Conservation (phyloP, 1,140 invertebrate genomes). For the Pachypeltis micranthus region DNA sequence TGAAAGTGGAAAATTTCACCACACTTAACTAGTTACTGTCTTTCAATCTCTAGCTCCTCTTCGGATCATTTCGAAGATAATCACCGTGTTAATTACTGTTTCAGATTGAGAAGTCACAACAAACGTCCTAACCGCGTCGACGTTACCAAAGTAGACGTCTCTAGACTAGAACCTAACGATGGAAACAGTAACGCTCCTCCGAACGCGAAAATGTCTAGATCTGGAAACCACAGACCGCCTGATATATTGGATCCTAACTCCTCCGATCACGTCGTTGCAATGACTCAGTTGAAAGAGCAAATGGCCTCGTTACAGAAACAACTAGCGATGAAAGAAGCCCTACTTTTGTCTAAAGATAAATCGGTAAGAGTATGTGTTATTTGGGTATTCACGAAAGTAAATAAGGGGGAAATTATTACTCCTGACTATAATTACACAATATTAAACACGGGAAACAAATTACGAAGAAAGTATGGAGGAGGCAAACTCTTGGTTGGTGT, state of each 20-base stretch:
- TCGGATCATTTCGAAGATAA: too few relatives aligned
- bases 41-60: too few relatives aligned
- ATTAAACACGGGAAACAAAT: too few relatives aligned
- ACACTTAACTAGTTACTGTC: too few relatives aligned
- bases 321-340: conserved; percentile 68
- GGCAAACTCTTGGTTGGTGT: too few relatives aligned
- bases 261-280: conserved; percentile 85
- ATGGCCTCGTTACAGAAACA: conserved; percentile 87
- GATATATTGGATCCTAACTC: conserved; percentile 62
- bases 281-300: conserved; percentile 87
- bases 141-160: conserved; percentile 47
- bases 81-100: too few relatives aligned
- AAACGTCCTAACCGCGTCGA: conserved; percentile 40
- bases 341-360: conserved; percentile 81
- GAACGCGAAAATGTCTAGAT: conserved; percentile 18
- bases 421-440: neutral
- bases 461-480: too few relatives aligned
- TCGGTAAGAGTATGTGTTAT: conserved; percentile 48
- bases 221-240: conserved; percentile 30
- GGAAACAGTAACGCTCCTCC: conserved; percentile 1
- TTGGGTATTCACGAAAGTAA: too few relatives aligned
- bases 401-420: neutral
- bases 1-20: too few relatives aligned
- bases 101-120: conserved; percentile 23
- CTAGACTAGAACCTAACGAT: conserved; percentile 3